Conservation (phyloP, 2,888 invertebrate genomes). For the Thysanoteuthis rhombus region DNA sequence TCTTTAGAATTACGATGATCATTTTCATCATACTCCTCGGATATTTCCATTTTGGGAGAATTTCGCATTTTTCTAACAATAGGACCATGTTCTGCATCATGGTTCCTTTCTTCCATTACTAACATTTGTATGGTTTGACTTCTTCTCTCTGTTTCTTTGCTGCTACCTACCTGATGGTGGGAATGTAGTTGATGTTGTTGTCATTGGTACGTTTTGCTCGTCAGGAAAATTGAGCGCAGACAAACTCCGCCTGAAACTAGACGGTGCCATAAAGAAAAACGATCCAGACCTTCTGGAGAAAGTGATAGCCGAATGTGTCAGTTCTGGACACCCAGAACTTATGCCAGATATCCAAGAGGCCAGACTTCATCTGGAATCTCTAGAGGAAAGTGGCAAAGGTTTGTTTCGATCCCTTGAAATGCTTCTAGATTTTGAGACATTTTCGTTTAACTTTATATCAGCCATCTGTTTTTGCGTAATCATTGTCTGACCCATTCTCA, state of each 20-base stretch:
- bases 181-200: not conserved
- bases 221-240: not conserved
- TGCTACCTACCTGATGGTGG: not conserved
- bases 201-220: not conserved
- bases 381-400: conserved; percentile 14
- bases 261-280: not conserved
- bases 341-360: not conserved
- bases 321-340: conserved; percentile 1
- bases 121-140: no score
- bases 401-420: not conserved
- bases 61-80: no score
- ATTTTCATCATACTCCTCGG: no score
- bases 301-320: conserved; percentile 15
- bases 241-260: not conserved
- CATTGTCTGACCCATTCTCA: no score
- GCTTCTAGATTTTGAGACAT: not conserved
- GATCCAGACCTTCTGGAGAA: not conserved
- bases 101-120: no score
- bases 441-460: no score
- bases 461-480: no score
- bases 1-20: no score
- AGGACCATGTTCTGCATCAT: no score
- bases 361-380: not conserved
- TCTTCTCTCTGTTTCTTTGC: not conserved
- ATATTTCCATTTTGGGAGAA: not conserved